Percentiles rank a stretch among this genome's conserved stretches.
These are phyloP conservation scores for Cladorhizidae sp. DNA, from an alignment of 37 sponge, comb jelly and placozoan genomes.

Conservation along the genomic window DNA sequence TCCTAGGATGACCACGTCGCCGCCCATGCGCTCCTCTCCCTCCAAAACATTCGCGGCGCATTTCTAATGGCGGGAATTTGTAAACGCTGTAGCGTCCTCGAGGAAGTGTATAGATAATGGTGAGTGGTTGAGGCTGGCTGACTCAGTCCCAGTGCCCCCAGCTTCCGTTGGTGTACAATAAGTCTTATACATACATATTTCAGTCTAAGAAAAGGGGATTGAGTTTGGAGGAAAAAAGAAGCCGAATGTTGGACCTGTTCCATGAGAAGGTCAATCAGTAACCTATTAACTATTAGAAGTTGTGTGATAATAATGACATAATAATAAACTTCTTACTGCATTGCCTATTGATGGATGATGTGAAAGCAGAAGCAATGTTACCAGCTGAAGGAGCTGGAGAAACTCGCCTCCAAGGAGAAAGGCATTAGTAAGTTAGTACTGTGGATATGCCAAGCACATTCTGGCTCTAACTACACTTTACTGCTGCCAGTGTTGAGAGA, in stretches of 20 bases:
- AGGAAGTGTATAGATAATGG: not conserved
- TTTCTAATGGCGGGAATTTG: too few species aligned
- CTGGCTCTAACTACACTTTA: not conserved
- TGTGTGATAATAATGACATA: too few species aligned
- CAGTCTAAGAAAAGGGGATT: conserved; percentile 91
- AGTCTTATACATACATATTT: not conserved
- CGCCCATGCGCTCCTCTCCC: too few species aligned
- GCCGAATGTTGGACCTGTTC: conserved; percentile 84
- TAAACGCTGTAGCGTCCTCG: too few species aligned
- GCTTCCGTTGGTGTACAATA: too few species aligned
- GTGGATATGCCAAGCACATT: not conserved
- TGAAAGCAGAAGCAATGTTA: conserved; percentile 82
- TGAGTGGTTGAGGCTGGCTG: not conserved
- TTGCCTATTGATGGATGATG: too few species aligned
- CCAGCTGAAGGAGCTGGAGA: conserved; percentile 96
- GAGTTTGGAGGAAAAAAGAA: conserved; percentile 94
- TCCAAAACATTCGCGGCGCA: too few species aligned
- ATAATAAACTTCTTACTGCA: too few species aligned
- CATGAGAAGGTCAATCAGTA: conserved; percentile 75
- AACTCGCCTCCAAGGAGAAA: conserved; percentile 95
- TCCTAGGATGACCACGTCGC: too few species aligned
- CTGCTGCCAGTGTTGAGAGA: too few species aligned
- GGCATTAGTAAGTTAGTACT: conserved; percentile 80
- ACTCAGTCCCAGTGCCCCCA: too few species aligned
- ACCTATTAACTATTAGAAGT: not conserved